Evolutionary conservation across 2,888 invertebrate genomes (phyloP).

Genomic region (Synanthedon formicaeformis): DNA sequence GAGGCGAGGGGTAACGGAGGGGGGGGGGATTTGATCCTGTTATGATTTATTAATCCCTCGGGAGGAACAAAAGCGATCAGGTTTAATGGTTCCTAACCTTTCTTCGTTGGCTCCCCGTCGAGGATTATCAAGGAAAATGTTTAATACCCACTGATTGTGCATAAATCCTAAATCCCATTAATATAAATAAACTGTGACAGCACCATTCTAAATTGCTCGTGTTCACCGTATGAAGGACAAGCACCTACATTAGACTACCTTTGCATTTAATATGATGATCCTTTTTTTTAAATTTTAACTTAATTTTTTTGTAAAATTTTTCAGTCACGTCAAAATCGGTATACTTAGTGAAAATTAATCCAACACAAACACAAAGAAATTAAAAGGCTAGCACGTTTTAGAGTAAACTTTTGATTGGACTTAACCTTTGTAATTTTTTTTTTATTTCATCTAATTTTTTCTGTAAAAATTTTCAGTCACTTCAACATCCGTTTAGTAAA

Average conservation of each 20-base stretch:
- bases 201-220: constrained; percentile 1
- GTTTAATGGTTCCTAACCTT: constrained; percentile 10
- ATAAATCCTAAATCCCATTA: constrained; percentile 9
- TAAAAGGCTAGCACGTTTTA: no score
- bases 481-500: no score
- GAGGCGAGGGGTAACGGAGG: neutral
- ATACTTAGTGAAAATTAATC: no score
- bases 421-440: no score
- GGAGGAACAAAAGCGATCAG: constrained; percentile 14
- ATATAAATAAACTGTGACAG: constrained; percentile 8
- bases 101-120: constrained; percentile 2
- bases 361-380: no score
- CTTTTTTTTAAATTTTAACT: no score
- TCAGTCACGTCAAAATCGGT: no score
- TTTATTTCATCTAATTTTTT: no score
- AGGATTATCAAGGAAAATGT: constrained; percentile 8
- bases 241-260: neutral
- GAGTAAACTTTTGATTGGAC: no score
- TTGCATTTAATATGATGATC: no score
- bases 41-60: constrained; percentile 13
- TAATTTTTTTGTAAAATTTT: no score
- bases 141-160: constrained; percentile 9
- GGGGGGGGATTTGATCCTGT: constrained; percentile 1
- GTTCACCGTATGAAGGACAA: constrained; percentile 1
- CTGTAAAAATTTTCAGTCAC: no score